Conservation (phyloP, 2,797 vertebrate genomes). For the Sebastes kiyomatsui region DNA sequence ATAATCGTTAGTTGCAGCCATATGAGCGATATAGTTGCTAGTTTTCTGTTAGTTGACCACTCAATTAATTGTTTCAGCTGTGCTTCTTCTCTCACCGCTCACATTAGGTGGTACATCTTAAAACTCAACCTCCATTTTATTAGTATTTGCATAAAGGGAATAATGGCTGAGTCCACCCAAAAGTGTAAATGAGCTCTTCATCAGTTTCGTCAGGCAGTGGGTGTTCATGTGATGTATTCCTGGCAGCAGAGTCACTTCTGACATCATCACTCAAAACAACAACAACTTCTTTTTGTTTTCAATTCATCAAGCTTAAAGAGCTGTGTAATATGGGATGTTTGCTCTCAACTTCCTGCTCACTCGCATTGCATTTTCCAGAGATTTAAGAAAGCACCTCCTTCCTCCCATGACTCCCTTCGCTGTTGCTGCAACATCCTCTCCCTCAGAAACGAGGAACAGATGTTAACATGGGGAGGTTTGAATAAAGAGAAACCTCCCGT, state of each 20-base stretch:
- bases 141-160: not conserved
- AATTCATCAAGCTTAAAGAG: not conserved
- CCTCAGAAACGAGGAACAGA: slow-evolving; percentile 80
- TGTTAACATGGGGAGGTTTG: slow-evolving; percentile 52
- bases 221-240: slow-evolving; percentile 24
- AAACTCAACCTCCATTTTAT: not conserved
- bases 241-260: not conserved
- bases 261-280: not conserved
- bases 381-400: slow-evolving; percentile 56
- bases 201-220: slow-evolving; percentile 5
- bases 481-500: slow-evolving; percentile 19
- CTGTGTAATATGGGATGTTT: slow-evolving; percentile 39
- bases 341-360: slow-evolving; percentile 32
- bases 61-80: not conserved
- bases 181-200: not conserved
- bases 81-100: not conserved
- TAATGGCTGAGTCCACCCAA: not conserved
- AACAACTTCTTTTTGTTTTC: not conserved
- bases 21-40: not conserved
- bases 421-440: slow-evolving; percentile 75
- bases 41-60: not conserved
- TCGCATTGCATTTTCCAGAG: slow-evolving; percentile 46
- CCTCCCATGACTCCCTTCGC: slow-evolving; percentile 20
- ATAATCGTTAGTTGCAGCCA: too few relatives aligned
- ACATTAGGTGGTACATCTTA: not conserved